Evolutionary conservation across 2,113 vertebrate species (phyloP).

Genomic region (Brachypteracias leptosomus): DNA sequence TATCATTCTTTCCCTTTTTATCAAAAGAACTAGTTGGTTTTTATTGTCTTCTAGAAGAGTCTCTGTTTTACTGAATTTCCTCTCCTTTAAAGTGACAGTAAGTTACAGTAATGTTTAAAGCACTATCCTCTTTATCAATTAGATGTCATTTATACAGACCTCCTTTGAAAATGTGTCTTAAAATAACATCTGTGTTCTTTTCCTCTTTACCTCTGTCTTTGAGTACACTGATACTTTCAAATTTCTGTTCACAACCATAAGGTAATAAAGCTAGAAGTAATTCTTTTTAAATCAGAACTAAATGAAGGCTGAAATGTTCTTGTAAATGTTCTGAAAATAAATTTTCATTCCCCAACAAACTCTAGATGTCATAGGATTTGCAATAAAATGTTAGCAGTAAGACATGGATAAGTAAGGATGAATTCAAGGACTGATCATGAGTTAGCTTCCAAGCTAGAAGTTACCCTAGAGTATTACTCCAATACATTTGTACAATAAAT

Average conservation of each 20-base stretch:
- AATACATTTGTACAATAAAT: not conserved
- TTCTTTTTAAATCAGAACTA: not conserved
- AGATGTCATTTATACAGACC: not conserved
- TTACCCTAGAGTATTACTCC: not conserved
- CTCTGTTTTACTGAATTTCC: not conserved
- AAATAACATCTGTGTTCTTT: not conserved
- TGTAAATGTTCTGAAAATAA: not conserved
- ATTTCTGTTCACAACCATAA: not conserved
- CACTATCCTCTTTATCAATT: not conserved
- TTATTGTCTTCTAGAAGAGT: not conserved
- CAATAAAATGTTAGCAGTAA: not conserved
- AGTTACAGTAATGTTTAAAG: not conserved
- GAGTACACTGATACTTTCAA: not conserved
- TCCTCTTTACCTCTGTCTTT: not conserved
- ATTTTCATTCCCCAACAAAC: not conserved
- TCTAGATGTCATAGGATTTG: not conserved
- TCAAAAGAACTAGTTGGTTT: not conserved
- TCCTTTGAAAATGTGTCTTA: not conserved
- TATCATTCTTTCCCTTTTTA: not conserved
- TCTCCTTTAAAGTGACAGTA: not conserved
- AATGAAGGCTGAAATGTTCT: not conserved
- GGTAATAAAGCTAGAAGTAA: not conserved
- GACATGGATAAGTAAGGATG: not conserved
- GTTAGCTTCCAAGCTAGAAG: not conserved
- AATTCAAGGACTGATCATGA: not conserved